Evolutionary conservation across 1,140 invertebrate genomes (phyloP).

Genomic region (Drosophila teissieri): DNA sequence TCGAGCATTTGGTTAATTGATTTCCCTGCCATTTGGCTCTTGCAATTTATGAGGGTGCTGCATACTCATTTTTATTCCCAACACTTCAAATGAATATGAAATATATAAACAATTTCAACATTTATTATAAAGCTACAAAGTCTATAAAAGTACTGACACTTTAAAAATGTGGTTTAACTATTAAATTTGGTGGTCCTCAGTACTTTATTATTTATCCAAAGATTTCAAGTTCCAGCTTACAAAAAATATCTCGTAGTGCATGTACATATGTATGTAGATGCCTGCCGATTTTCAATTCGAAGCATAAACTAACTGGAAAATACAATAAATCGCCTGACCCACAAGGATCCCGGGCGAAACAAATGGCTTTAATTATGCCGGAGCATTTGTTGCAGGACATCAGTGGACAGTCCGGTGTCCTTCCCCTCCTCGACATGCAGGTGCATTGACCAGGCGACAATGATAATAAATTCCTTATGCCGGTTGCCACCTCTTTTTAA

Average conservation of each 20-base stretch:
- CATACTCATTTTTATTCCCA: neutral
- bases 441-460: conserved; percentile 71
- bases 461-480: conserved; percentile 71
- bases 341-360: conserved; percentile 52
- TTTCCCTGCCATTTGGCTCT: conserved; percentile 12
- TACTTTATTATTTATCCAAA: neutral
- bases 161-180: too few species aligned
- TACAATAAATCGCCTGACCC: conserved; percentile 73
- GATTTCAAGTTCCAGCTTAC: too few species aligned
- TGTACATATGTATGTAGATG: neutral
- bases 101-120: too few species aligned
- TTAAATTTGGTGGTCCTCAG: too few species aligned
- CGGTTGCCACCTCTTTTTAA: conserved; percentile 16
- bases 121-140: too few species aligned
- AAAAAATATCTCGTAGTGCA: neutral
- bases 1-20: conserved; percentile 54
- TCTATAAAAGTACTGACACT: too few species aligned
- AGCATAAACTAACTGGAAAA: conserved; percentile 70
- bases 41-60: conserved; percentile 26
- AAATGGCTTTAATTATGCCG: conserved; percentile 80
- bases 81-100: conserved; percentile 4
- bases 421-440: conserved; percentile 29
- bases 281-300: conserved; percentile 55
- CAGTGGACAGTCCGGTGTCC: conserved; percentile 10
- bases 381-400: conserved; percentile 49